These are phyloP conservation scores for Platypus cylindrus DNA, from an alignment of 2,888 invertebrate genomes.

Conservation along the genomic window DNA sequence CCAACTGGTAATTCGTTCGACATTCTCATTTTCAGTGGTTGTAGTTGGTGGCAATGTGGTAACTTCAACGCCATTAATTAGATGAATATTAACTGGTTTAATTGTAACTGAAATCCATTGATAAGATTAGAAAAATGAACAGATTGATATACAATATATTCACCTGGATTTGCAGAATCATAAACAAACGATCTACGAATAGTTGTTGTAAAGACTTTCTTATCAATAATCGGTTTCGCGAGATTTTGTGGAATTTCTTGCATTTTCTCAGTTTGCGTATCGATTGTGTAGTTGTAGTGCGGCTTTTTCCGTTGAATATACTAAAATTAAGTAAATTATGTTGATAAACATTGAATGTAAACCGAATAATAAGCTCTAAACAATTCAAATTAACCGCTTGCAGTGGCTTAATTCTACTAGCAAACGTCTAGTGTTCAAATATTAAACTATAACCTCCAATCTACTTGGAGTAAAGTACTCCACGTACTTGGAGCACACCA, in stretches of 20 bases:
- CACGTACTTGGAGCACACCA: no score
- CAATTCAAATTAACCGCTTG: no score
- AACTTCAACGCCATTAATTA: constrained; percentile 20
- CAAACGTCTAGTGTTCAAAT: no score
- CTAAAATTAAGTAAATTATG: no score
- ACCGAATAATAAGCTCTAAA: no score
- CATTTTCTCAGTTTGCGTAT: constrained; percentile 6
- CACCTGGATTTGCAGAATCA: constrained; percentile 11
- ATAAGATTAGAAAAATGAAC: background rate
- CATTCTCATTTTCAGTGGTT: constrained; percentile 16
- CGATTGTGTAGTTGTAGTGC: constrained; percentile 5
- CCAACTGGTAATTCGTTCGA: constrained; percentile 13
- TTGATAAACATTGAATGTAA: no score
- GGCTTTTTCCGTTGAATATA: constrained; percentile 1
- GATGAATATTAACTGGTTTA: constrained; percentile 17
- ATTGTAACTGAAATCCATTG: constrained; percentile 4
- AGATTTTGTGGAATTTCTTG: constrained; percentile 5
- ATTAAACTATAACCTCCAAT: no score
- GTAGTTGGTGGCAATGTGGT: constrained; percentile 11
- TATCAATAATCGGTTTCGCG: constrained; percentile 9
- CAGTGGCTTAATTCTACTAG: no score
- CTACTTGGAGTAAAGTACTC: no score
- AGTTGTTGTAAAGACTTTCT: constrained; percentile 8
- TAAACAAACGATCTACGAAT: constrained; percentile 10
- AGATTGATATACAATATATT: no score